phyloP scores from a whole-genome alignment of 2,888 invertebrate species.

The Drosophila melanosoma region DNA sequence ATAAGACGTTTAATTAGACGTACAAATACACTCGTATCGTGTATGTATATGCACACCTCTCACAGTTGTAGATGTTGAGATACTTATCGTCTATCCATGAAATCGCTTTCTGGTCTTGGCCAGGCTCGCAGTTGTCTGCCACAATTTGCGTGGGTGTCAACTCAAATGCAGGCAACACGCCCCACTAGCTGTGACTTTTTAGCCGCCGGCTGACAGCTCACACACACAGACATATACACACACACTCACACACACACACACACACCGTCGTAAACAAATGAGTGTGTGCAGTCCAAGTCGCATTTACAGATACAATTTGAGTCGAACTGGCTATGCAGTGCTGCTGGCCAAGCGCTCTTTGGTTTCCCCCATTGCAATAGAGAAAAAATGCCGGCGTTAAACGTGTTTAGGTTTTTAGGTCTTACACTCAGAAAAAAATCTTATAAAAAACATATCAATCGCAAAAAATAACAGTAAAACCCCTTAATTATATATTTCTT shows the following conservation, averaged over 20 bases:
- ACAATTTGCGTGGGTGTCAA: slow-evolving; percentile 72
- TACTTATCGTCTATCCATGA: slow-evolving; percentile 59
- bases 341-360: background rate
- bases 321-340: background rate
- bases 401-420: slow-evolving; percentile 77
- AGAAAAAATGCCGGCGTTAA: slow-evolving; percentile 65
- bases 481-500: background rate
- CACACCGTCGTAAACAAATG: background rate
- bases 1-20: slow-evolving; percentile 66
- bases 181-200: slow-evolving; percentile 34
- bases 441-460: background rate
- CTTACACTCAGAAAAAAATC: slow-evolving; percentile 12
- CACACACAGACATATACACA: background rate
- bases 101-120: slow-evolving; percentile 56
- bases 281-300: slow-evolving; percentile 5
- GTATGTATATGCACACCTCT: slow-evolving; percentile 13
- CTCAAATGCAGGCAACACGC: slow-evolving; percentile 42
- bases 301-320: slow-evolving; percentile 12
- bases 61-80: slow-evolving; percentile 23
- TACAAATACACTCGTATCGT: slow-evolving; percentile 26
- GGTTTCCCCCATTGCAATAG: slow-evolving; percentile 13
- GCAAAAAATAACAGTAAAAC: background rate
- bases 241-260: background rate
- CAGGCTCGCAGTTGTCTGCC: slow-evolving; percentile 38
- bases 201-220: slow-evolving; percentile 14